Base-by-base conservation (phyloP, 2,888 invertebrate species). In the Salpingus planirostris region DNA sequence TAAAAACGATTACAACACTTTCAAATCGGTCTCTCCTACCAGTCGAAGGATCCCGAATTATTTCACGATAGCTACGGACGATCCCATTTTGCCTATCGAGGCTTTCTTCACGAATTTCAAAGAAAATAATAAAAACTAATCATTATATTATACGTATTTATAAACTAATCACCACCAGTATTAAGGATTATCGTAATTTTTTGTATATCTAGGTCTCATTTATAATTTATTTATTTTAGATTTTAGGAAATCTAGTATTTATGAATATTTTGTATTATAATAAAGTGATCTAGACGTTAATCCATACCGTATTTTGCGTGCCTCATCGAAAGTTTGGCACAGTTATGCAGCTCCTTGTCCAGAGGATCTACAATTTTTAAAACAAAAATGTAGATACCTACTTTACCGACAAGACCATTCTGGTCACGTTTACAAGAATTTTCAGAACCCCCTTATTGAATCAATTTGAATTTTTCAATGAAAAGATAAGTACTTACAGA, bases 1-100 rank as follows among this genome's bases (percentile, higher is more conserved):
- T 1, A 79, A 80, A 43, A 79, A 79, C 42, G 74, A 80, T 34
- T 80, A 80, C 51, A 74, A 78, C 44, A 77, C 74, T n/a, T 80
- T 80, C 55, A 81, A 80, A 59, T 74, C 77, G 0, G 73, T 80
- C 0, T 71, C 78, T 1, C 67, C 70, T 0, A 68, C 68, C 31
- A 76, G 72, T 44, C 78, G 80, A 42, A 66, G 75, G 46, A 74
- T 79, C 50, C 75, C 78, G 2, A 74, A 71, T 49, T 78, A 80
- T 50, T 80, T 84, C 46, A 80, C 80, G 12, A 76, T 85, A 60
- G 76, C 80, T 1, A 82, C 84, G 0, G 84, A 85, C 43, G 83
- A 85, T 55, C 84, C 85, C 0, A 82, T 83, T 30, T 65, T 86
- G 28, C 85, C 86, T 0, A 80, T 86, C 40, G 84, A 85, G 62